Evolutionary conservation across 2,888 invertebrate genomes (phyloP).

Genomic region (Eupithecia pulchellata): DNA sequence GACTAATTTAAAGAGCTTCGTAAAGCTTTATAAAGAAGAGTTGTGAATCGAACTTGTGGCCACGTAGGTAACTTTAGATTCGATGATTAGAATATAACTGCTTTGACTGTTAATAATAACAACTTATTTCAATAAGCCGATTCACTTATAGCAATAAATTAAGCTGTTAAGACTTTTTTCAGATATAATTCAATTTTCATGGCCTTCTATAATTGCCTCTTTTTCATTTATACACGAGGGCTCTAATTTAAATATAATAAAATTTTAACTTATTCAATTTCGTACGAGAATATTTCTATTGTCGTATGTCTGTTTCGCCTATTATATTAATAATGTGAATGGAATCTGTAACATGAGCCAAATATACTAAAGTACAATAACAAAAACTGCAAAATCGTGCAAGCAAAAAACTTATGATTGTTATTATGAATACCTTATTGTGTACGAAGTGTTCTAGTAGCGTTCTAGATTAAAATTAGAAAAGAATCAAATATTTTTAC

Average conservation of each 20-base stretch:
- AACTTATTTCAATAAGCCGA: conserved; percentile 62
- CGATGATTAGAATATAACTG: conserved; percentile 69
- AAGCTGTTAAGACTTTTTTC: conserved; percentile 27
- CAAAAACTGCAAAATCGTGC: conserved; percentile 20
- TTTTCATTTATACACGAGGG: conserved; percentile 16
- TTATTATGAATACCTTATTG: conserved; percentile 10
- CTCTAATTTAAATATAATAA: conserved; percentile 7
- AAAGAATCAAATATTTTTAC: conserved; percentile 29
- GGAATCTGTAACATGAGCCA: conserved; percentile 22
- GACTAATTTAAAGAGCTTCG: conserved; percentile 83
- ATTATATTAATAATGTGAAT: background rate
- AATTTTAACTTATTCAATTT: conserved; percentile 22
- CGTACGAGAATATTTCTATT: conserved; percentile 24
- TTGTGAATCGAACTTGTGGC: conserved; percentile 85
- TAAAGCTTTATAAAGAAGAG: conserved; percentile 84
- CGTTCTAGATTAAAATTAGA: conserved; percentile 20
- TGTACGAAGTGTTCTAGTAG: conserved; percentile 17
- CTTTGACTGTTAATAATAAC: conserved; percentile 69
- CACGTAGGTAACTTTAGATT: conserved; percentile 73
- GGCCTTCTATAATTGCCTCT: conserved; percentile 32
- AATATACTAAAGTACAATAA: conserved; percentile 30
- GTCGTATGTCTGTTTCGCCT: conserved; percentile 17
- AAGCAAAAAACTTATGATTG: conserved; percentile 26
- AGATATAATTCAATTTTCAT: conserved; percentile 18
- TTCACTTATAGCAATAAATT: conserved; percentile 51